A percentile compares a stretch with the other conserved stretches of the same genome.
Conservation (phyloP, 2,797 vertebrate genomes). For the Capromys pilorides region DNA sequence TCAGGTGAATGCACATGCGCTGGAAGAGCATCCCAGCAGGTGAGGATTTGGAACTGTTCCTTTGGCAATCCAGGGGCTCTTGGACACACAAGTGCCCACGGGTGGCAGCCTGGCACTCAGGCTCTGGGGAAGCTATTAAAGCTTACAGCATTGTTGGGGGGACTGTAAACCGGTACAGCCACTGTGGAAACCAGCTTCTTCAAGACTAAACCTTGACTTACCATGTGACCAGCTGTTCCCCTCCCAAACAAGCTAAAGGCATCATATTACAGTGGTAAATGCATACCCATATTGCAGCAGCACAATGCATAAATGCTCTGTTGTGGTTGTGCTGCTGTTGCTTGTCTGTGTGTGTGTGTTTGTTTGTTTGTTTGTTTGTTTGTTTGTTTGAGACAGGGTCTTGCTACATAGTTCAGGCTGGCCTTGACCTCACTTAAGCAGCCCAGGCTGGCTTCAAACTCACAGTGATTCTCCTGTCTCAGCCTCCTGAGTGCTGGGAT, state of each 20-base stretch:
- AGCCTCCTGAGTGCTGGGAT: neutral
- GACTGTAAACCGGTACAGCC: neutral
- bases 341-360: too few relatives aligned
- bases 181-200: neutral
- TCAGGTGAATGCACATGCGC: neutral
- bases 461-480: neutral
- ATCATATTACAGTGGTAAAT: neutral
- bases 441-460: neutral
- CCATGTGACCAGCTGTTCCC: neutral
- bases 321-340: too few relatives aligned
- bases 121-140: neutral
- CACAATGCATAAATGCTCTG: neutral
- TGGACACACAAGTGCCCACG: neutral
- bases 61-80: neutral
- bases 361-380: neutral
- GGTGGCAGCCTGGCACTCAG: too few relatives aligned
- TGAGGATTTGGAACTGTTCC: neutral
- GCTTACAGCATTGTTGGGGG: neutral
- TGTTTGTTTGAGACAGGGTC: neutral
- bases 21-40: neutral
- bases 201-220: neutral
- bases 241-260: neutral
- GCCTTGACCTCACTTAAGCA: neutral
- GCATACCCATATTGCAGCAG: neutral
- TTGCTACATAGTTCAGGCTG: neutral